Conservation (phyloP, 2,113 vertebrate species). For the Melospiza georgiana region DNA sequence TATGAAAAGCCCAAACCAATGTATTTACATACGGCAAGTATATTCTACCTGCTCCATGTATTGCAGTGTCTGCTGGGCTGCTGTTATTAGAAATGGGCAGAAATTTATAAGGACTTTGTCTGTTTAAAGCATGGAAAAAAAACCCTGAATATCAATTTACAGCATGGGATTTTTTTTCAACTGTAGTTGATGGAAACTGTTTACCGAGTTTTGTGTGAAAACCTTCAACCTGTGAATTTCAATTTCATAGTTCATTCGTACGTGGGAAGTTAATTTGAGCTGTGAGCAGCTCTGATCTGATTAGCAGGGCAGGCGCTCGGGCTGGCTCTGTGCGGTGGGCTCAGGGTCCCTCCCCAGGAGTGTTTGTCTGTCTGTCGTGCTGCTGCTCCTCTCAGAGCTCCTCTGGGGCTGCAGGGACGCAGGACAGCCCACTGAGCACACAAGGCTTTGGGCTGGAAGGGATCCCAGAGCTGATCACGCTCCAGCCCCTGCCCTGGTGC, state of each 20-base stretch:
- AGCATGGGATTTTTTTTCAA: neutral
- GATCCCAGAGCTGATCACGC: too few relatives aligned
- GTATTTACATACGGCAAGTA: neutral
- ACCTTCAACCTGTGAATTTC: neutral
- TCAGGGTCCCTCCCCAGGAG: neutral
- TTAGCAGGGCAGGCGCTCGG: neutral
- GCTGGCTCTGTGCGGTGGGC: neutral
- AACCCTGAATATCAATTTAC: neutral
- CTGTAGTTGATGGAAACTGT: neutral
- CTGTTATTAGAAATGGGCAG: neutral
- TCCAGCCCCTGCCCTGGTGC: neutral
- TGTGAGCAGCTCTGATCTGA: neutral
- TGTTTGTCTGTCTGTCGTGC: too few relatives aligned
- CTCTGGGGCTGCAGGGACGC: rapidly evolving
- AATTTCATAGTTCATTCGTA: neutral
- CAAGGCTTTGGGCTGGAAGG: rapidly evolving
- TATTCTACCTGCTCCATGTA: neutral
- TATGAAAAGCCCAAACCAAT: neutral
- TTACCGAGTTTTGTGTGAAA: neutral
- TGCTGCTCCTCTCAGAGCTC: neutral
- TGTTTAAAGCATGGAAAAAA: neutral
- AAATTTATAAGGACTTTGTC: neutral
- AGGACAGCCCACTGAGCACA: rapidly evolving
- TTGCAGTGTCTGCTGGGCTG: neutral
- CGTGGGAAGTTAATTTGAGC: neutral